Percentiles rank a stretch among this genome's conserved stretches.
Conservation (phyloP, 1,140 invertebrate species). For the Procambarus clarkii region DNA sequence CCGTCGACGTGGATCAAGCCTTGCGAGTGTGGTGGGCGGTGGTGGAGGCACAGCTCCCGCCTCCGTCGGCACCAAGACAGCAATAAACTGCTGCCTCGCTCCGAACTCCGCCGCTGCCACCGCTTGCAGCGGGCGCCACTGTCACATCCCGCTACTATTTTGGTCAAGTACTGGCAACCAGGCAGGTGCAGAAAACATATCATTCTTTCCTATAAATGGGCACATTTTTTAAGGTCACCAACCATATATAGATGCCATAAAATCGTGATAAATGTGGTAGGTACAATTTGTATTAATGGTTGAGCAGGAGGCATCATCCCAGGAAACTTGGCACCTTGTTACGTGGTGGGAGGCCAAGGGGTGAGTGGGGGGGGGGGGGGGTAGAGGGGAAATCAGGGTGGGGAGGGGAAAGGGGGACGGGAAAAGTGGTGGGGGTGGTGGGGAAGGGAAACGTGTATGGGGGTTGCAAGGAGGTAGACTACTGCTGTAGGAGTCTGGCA, state of each 20-base stretch:
- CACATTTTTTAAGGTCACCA: neutral
- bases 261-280: neutral
- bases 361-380: too few species aligned
- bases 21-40: neutral
- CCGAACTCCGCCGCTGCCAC: neutral
- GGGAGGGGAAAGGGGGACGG: neutral
- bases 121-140: neutral
- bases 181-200: too few species aligned
- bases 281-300: neutral
- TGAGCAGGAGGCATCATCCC: neutral
- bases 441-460: neutral
- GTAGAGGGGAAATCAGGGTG: neutral
- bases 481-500: too few species aligned
- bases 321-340: constrained; percentile 24
- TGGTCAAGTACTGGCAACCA: neutral
- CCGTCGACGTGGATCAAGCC: constrained; percentile 57
- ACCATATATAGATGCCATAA: neutral
- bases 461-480: too few species aligned
- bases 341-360: constrained; percentile 23
- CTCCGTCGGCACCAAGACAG: constrained; percentile 21
- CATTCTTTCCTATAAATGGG: too few species aligned
- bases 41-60: neutral
- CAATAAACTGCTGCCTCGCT: constrained; percentile 9
- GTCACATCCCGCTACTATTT: neutral
- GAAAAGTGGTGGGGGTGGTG: too few species aligned